Percentiles rank a stretch among this genome's conserved stretches.
Evolutionary conservation across 1,140 invertebrate species (phyloP).

Genomic region (Drosophila pallidifrons): DNA sequence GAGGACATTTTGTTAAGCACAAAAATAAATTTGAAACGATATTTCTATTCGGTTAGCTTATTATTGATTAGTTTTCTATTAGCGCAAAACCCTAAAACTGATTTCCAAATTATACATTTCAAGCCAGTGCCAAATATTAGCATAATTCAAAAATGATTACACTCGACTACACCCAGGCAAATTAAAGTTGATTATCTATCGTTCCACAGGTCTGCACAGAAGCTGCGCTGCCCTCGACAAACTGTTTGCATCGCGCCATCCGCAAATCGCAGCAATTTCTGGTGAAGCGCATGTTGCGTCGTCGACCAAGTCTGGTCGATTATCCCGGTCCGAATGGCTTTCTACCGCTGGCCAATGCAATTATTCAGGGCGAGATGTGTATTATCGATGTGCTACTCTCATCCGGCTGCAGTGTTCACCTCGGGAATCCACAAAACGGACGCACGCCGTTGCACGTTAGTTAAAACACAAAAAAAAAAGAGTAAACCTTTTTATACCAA

Average conservation of each 20-base stretch:
- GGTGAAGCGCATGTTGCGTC: constrained; percentile 78
- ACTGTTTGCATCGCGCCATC: constrained; percentile 73
- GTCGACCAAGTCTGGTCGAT: constrained; percentile 72
- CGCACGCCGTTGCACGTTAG: constrained; percentile 76
- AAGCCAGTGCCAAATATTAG: too few relatives aligned
- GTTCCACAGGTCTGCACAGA: constrained; percentile 58
- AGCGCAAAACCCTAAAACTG: too few relatives aligned
- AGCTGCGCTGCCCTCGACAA: constrained; percentile 64
- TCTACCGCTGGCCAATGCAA: constrained; percentile 79
- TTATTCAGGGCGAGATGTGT: constrained; percentile 73
- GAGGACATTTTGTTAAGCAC: too few relatives aligned
- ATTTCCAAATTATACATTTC: too few relatives aligned
- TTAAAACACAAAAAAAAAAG: constrained; percentile 1
- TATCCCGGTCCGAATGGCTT: constrained; percentile 75
- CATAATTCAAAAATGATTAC: too few relatives aligned
- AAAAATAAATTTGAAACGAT: too few relatives aligned
- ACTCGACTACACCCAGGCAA: too few relatives aligned
- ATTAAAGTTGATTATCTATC: neutral
- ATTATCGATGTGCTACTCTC: constrained; percentile 77
- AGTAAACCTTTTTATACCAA: too few relatives aligned
- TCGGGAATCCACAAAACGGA: constrained; percentile 65
- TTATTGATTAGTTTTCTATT: too few relatives aligned
- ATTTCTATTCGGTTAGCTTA: too few relatives aligned
- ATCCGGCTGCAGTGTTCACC: constrained; percentile 73
- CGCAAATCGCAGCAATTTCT: constrained; percentile 80